Evolutionary conservation across 92 coral and sea anemone species (phyloP).

Genomic region (Ricordea florida): DNA sequence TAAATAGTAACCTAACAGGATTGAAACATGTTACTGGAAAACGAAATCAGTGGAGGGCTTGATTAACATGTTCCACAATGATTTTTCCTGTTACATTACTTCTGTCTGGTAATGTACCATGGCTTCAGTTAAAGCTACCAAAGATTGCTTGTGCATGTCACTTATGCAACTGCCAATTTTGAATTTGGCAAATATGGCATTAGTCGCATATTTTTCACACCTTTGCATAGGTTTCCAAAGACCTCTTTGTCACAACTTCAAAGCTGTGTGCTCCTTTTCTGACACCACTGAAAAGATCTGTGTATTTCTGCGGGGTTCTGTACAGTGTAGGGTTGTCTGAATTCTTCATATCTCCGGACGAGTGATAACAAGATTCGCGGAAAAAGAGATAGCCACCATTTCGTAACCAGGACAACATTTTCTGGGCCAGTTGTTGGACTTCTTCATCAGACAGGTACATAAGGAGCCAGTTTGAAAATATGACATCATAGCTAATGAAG

Average conservation of each 20-base stretch:
- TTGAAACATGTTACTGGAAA: too few species aligned
- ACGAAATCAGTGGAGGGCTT: too few species aligned
- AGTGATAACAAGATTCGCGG: conserved; percentile 82
- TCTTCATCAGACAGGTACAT: conserved; percentile 83
- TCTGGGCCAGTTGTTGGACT: conserved; percentile 61
- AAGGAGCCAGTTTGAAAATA: conserved; percentile 84
- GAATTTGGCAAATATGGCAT: too few species aligned
- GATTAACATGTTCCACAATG: too few species aligned
- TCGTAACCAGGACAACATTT: conserved; percentile 63
- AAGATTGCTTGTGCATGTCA: too few species aligned
- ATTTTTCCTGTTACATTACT: too few species aligned
- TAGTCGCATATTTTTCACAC: too few species aligned
- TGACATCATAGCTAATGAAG: conserved; percentile 56
- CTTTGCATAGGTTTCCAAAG: conserved; percentile 74
- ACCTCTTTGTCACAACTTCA: conserved; percentile 53
- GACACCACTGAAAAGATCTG: conserved; percentile 50
- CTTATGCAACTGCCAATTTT: too few species aligned
- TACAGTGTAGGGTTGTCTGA: conserved; percentile 73
- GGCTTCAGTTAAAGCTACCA: too few species aligned
- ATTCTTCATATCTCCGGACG: conserved; percentile 70
- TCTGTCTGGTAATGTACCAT: too few species aligned
- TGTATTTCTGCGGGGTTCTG: conserved; percentile 66
- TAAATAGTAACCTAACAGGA: too few species aligned
- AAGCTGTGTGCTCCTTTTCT: conserved; percentile 23
- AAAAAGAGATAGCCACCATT: conserved; percentile 67